Base-by-base conservation (phyloP, 1,140 invertebrate genomes). In the Brachionus plicatilis region DNA sequence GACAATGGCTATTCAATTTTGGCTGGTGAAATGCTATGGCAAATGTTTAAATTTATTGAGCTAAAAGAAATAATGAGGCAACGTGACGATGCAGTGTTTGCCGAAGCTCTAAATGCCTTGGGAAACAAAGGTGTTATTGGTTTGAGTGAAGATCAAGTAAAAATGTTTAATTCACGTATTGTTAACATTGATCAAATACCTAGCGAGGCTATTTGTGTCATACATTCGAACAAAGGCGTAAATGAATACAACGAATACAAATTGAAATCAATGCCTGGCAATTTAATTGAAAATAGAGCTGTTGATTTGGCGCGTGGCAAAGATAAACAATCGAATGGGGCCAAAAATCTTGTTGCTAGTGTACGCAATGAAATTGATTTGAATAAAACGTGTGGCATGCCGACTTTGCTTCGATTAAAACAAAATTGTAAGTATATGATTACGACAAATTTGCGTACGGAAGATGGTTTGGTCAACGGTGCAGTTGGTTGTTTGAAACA, bases 141-240 rank as follows among this genome's bases (percentile, higher is more conserved):
- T 7, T 72, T 72, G n/a, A n/a, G n/a, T n/a, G n/a, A n/a, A n/a
- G n/a, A n/a, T n/a, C n/a, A n/a, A n/a, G n/a, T n/a, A n/a, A 14
- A 72, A 41, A 41, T 72, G 37, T 72, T 72, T 17, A 72, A 72
- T 72, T 72, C 68, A 68, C 24, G 65, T 14, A 68, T 68, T 68
- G 65, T 68, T 24, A 33, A 1, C 4, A 33, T 68, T 12, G 65
- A 68, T 29, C 65, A 68, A 33, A 68, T 68, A 68, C 65, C 65
- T 37, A 8, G 12, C 7, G 65, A 68, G 8, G 65, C 65, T 29
- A 68, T 68, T 12, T 68, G 65, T 68, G 27, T 68, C 7, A 68
- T 33, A 14, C 33, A 33, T 29, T 33, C 65, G 8, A 68, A 68
- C 20, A n/a, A 68, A 68, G 65, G 65, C 1, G 65, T 68, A 2